Base-by-base conservation (phyloP, 2,113 vertebrate genomes). In the Balaenoptera acutorostrata region DNA sequence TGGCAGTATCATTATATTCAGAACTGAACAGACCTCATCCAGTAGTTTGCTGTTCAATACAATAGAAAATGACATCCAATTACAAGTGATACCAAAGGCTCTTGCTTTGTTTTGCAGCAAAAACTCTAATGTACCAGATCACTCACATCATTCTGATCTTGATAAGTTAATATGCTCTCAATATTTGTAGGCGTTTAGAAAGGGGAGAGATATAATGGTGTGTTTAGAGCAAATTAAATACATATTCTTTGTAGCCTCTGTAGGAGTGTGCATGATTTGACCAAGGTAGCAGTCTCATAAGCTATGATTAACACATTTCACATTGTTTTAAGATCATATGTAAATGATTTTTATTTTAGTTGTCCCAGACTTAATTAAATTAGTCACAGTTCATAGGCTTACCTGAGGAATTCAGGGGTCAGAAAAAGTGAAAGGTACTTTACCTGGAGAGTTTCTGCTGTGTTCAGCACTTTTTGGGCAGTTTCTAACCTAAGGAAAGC, bases 1-100 rank as follows among this genome's bases (percentile, higher is more conserved):
- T 71, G 89, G 92, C 59, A 96, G 44, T 52, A 78, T 85, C 80
- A 64, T 96, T 95, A 93, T 96, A 89, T 93, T 92, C 74, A 74
- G 86, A 96, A 90, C n/a, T 87, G 83, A 84, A 88, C 61, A 86
- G 52, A 71, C 55, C 72, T 96, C n/a, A 46, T 71, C 59, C 52
- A 55, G 4, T 59, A 83, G 83, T 61, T 81, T 85, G 29, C 44
- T 88, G 59, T 86, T 97, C 85, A 72, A 6, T 95, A 36, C 80
- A 74, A 33, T 96, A 75, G 85, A 2, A 97, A 52, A 92, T 41
- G 27, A n/a, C 89, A 71, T 85, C 69, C n/a, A 96, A 86, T 97
- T 98, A 49, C 75, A 75, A 92, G 5, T 94, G 87, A 27, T 33
- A 39, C 1, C 72, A 75, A 66, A 84, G 91, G 96, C 25, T 4